A percentile compares a stretch with the other conserved stretches of the same genome.
Conservation (phyloP, 2,797 vertebrate species). For the Muscicapa comitata region DNA sequence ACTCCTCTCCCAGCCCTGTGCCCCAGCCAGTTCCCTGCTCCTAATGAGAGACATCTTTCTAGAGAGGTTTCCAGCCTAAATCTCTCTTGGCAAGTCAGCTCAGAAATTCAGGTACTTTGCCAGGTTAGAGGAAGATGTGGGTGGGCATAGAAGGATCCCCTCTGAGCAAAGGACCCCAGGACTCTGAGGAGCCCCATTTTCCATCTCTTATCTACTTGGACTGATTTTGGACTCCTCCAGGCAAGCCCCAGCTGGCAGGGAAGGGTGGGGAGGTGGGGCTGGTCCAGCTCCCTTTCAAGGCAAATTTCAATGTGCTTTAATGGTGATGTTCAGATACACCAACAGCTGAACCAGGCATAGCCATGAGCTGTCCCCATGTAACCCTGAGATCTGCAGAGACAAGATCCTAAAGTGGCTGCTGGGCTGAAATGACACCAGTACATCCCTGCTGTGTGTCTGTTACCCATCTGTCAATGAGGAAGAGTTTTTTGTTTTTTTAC, state of each 20-base stretch:
- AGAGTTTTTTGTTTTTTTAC: background rate
- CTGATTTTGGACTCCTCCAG: background rate
- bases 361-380: background rate
- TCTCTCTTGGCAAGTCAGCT: background rate
- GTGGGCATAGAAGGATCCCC: background rate
- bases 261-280: background rate
- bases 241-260: background rate
- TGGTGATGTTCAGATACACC: background rate
- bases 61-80: conserved; percentile 10
- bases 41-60: conserved; percentile 48
- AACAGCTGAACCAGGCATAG: background rate
- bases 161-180: rapidly evolving
- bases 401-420: background rate
- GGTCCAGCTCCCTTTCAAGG: background rate
- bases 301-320: background rate
- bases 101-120: conserved; percentile 10
- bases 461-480: background rate
- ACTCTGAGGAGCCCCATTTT: background rate
- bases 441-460: background rate
- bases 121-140: background rate
- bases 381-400: background rate
- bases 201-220: background rate
- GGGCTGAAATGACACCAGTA: background rate
- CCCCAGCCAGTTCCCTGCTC: conserved; percentile 22
- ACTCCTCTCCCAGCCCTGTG: background rate